Percentiles rank a stretch among this genome's conserved stretches.
phyloP scores from a whole-genome alignment of 2,113 vertebrate species.

The Passer montanus region DNA sequence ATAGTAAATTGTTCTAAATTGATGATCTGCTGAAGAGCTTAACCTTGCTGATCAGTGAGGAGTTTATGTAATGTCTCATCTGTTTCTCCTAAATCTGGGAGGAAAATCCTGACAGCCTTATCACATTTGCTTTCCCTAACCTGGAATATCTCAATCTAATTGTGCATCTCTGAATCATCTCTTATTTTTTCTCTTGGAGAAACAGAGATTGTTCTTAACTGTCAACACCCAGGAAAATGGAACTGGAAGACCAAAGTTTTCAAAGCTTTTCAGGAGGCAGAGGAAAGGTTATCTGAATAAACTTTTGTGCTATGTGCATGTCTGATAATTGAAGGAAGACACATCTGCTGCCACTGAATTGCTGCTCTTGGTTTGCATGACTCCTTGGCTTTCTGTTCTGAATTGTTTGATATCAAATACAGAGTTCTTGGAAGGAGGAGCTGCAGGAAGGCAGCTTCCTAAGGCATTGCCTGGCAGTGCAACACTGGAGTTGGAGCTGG shows the following conservation, averaged over 20 bases:
- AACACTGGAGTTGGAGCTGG: background rate
- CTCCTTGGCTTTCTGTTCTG: background rate
- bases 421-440: background rate
- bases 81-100: background rate
- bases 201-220: background rate
- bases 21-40: background rate
- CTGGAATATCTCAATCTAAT: background rate
- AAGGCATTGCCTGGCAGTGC: background rate
- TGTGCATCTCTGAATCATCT: background rate
- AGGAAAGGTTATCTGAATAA: background rate
- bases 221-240: background rate
- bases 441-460: background rate
- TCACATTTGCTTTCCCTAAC: background rate
- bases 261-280: background rate
- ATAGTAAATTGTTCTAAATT: background rate
- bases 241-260: background rate
- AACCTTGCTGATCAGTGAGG: background rate
- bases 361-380: background rate
- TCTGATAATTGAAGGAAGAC: background rate
- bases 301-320: fast-evolving
- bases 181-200: background rate
- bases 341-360: background rate
- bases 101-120: background rate
- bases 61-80: background rate
- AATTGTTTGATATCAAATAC: background rate